Base-by-base conservation (phyloP, 2,113 vertebrate species). In the Marcusenius ussheri region DNA sequence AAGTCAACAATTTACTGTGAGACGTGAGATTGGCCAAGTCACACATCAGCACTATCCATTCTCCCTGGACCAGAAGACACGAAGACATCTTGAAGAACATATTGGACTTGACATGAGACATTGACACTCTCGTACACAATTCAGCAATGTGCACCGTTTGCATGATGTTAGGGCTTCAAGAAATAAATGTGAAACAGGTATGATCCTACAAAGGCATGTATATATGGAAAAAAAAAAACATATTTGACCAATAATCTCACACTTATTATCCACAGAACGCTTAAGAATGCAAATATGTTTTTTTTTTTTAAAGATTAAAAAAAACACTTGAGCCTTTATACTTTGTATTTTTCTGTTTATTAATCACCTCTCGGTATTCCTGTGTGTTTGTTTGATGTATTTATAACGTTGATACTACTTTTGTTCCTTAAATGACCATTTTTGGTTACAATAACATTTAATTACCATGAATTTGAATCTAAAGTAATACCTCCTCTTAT, bases 361-460 rank as follows among this genome's bases (percentile, higher is more conserved):
- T 96, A 93, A 95, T 93, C 93, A 92, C 93, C 93, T 95, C 92
- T 92, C 92, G 89, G 74, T 86, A 92, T 91, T 93, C 89, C 89
- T 88, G 92, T 94, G 90, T 92, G 87, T 89, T 93, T 91, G 91
- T 93, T 92, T 93, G 91, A 92, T 93, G 90, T 91, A 91, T 93
- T 91, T 93, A 92, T 89, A 93, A 90, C 89, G 90, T 92, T 91
- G 70, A 89, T 92, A 93, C 93, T 93, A 92, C 92, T 91, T 92
- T 91, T 94, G 92, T 90, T 88, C 88, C 93, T 91, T 91, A 91
- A 94, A 93, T 90, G 87, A 93, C 91, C 91, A 8, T 87, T 94
- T 92, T 93, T 94, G 94, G 93, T 95, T 95, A 96, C 93, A 95
- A 92, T 95, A 93, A 96, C 93, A 96, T 93, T 93, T 89, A 95